These are phyloP conservation scores for Dallia pectoralis DNA, from an alignment of 2,797 vertebrate genomes.

Conservation along the genomic window DNA sequence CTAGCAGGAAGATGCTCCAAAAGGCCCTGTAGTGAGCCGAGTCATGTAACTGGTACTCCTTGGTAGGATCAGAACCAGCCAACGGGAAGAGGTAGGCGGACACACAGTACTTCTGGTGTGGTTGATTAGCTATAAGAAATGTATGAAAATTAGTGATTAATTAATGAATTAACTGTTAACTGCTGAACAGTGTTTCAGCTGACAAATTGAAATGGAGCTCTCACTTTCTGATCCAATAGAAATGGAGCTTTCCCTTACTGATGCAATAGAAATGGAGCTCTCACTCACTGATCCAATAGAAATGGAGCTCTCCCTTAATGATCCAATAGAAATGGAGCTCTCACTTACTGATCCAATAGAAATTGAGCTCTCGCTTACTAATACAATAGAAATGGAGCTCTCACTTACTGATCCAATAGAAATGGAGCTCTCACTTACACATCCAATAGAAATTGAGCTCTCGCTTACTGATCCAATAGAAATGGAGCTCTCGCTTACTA, in stretches of 20 bases:
- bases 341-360: conserved; percentile 86
- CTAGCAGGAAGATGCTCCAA: conserved; percentile 81
- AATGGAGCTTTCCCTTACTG: conserved; percentile 75
- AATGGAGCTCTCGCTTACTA: conserved; percentile 75
- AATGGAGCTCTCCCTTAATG: conserved; percentile 75
- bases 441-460: conserved; percentile 76
- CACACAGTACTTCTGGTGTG: conserved; percentile 77
- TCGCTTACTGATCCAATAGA: conserved; percentile 86
- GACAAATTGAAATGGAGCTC: background rate
- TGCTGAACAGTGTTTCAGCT: background rate
- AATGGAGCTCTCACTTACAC: conserved; percentile 75
- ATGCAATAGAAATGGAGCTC: conserved; percentile 77
- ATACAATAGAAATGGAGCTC: conserved; percentile 77
- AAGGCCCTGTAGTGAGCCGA: conserved; percentile 85
- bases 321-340: conserved; percentile 77
- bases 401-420: conserved; percentile 86
- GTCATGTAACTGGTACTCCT: conserved; percentile 61
- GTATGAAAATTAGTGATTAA: too few species aligned
- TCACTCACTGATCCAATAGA: conserved; percentile 86
- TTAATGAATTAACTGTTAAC: background rate
- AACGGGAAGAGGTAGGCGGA: conserved; percentile 82
- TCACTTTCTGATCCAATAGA: conserved; percentile 86
- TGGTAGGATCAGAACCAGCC: conserved; percentile 66
- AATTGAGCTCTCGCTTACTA: conserved; percentile 74
- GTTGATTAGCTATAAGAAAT: conserved; percentile 75